Base-by-base conservation (phyloP, 2,888 invertebrate species). In the Drosophila buzzatii region DNA sequence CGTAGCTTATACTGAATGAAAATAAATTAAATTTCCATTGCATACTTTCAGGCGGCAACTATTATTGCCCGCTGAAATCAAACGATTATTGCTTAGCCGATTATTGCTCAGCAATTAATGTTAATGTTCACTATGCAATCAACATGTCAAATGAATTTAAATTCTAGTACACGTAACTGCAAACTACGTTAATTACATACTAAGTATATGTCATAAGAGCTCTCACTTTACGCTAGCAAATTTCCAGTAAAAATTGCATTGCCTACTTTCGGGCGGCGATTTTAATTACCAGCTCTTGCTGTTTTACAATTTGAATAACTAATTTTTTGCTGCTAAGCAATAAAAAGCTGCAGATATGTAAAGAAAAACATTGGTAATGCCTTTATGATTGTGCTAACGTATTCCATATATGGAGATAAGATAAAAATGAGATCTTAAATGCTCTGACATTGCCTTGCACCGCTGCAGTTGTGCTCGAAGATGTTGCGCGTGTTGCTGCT, bases 401-500 rank as follows among this genome's bases (percentile, higher is more conserved):
- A 10, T 44, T 18, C 16, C 18, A 12, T 14, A 12, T 20, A 12
- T 27, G 2, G 5, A 14, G 72, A 83, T 77, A 59, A 79, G 85
- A 79, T 79, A 58, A 70, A 33, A 18, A 14, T 0, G 0, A 8
- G 49, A 33, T 56, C 42, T 53, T 58, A 52, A 71, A 63, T 63
- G 64, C 55, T 37, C 3, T 1, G 49, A 60, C 61, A 27, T 0
- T 10, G 27, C 31, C 53, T n/a, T n/a, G 14, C 12, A 16, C 5
- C 7, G 20, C 2, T 23, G 57, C 58, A 81, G 69, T 78, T 70
- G 12, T 7, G 18, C 3, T 41, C 1, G 4, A 64, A 81, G 66
- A 83, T 87, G 85, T 67, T 64, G 18, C 61, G 52, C 2, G 41
- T 64, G 31, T 42, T 59, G 44, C 23, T 85, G 55, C 27, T 84